Conservation (phyloP, 1,140 invertebrate species). For the Drosophila ogumai region DNA sequence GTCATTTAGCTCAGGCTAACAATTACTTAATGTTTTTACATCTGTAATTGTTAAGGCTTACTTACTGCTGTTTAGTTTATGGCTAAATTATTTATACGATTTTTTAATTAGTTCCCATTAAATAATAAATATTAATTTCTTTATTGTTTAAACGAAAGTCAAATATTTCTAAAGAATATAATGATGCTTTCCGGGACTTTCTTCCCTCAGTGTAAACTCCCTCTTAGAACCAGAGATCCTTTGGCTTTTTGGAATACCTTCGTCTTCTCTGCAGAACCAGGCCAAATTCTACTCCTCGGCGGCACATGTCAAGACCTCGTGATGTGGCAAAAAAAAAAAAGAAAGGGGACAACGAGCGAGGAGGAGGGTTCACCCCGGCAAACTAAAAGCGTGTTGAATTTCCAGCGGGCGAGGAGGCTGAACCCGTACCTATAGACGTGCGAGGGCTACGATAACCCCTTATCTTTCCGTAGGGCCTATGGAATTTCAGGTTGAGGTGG, state of each 20-base stretch:
- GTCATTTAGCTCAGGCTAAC: slow-evolving; percentile 2
- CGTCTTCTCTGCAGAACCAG: slow-evolving; percentile 1
- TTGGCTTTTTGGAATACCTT: neutral
- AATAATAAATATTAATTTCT: neutral
- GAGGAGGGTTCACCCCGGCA: neutral
- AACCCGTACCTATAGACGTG: slow-evolving; percentile 11
- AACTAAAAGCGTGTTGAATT: slow-evolving; percentile 36
- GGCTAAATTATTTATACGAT: neutral
- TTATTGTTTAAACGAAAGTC: neutral
- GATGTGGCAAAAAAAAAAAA: slow-evolving; percentile 17
- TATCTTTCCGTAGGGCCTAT: slow-evolving; percentile 52
- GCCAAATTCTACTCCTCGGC: slow-evolving; percentile 6
- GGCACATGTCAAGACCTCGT: slow-evolving; percentile 45
- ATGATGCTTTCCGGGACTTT: neutral
- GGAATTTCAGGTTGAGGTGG: slow-evolving; percentile 45
- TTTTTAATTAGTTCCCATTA: no score
- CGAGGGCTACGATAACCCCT: slow-evolving; percentile 60
- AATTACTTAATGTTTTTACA: neutral
- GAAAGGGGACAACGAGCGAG: neutral
- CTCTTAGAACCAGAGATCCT: neutral
- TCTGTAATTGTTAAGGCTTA: neutral
- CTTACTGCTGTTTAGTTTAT: neutral
- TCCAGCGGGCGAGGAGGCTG: slow-evolving; percentile 47
- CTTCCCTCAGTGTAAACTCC: slow-evolving; percentile 4
- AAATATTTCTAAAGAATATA: neutral